Evolutionary conservation across 1,140 invertebrate genomes (phyloP), one percentile per base, ranked within the genome.

Genomic region (Thaumetopoea pityocampa): DNA sequence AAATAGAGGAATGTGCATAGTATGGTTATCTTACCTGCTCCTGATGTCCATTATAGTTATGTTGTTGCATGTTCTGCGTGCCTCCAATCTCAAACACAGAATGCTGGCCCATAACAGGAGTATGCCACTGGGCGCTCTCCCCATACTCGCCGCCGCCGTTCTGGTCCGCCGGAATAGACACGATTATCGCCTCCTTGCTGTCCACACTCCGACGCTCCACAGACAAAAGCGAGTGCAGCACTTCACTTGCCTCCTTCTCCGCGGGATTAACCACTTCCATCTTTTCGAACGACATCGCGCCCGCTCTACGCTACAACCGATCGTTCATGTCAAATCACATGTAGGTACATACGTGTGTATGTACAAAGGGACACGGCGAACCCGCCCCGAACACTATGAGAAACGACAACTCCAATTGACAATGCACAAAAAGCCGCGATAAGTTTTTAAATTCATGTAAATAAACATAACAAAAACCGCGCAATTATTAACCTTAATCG

Each of bases 201-300:
- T 86, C 87, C 64, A 72, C 85, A 45, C 69, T 71, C 6, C 82
- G 80, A 4, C 89, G 65, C 57, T 90, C 89, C 30, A 90, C 88
- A 5, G 89, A 89, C 35, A 90, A 67, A 36, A 90, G 68, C 4
- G 89, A 89, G 52, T 89, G 89, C 24, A 90, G 71, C 12, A 90
- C 89, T 73, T 90, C 89, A 62, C 89, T 90, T 2, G 89, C 89
- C 72, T 90, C 89, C 55, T 89, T 90, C 68, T 90, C 89, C 14
- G 88, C 88, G 11, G 80, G 69, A 56, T 85, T 86, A 30, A 82
- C 80, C 38, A 84, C 79, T 59, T 85, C 83, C 82, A 85, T 79
- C 62, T 85, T 86, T 50, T 84, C 80, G 58, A 67, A 85, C 42
- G 83, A 86, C 85, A 86, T 85, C 38, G 50, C 49, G 57, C 52